phyloP scores from a whole-genome alignment of 2,113 vertebrate species.

The Podilymbus podiceps region DNA sequence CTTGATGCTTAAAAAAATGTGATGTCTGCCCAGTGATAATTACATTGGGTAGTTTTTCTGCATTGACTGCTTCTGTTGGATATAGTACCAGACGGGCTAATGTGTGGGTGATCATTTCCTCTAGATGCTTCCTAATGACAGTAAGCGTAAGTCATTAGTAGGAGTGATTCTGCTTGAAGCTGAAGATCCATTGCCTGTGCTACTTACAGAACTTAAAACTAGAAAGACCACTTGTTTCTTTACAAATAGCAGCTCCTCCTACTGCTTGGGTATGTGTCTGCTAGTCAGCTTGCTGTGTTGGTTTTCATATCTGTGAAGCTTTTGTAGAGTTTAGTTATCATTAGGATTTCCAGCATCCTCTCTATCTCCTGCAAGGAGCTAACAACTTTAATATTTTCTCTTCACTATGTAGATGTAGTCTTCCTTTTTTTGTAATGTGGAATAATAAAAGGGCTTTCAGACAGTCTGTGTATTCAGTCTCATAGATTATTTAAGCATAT shows the following conservation, averaged over 20 bases:
- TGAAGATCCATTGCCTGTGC: background rate
- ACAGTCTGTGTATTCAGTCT: background rate
- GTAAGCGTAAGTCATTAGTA: background rate
- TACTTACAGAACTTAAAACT: background rate
- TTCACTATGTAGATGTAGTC: background rate
- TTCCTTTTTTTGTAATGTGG: background rate
- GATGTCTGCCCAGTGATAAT: background rate
- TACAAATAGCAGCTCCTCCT: background rate
- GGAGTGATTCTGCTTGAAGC: background rate
- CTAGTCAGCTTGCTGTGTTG: background rate
- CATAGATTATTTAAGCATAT: background rate
- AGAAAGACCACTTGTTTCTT: background rate
- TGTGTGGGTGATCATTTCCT: background rate
- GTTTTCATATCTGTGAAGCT: background rate
- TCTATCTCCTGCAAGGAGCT: background rate
- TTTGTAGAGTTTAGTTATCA: background rate
- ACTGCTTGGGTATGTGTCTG: background rate
- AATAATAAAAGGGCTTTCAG: slow-evolving; percentile 13
- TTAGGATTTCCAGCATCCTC: background rate
- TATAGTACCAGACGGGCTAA: background rate
- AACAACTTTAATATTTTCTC: background rate
- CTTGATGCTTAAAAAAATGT: background rate
- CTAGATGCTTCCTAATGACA: background rate
- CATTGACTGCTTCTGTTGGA: background rate
- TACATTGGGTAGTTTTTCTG: background rate